Base-by-base conservation (phyloP, 2,797 vertebrate genomes). In the Spinibarbus caldwelli region DNA sequence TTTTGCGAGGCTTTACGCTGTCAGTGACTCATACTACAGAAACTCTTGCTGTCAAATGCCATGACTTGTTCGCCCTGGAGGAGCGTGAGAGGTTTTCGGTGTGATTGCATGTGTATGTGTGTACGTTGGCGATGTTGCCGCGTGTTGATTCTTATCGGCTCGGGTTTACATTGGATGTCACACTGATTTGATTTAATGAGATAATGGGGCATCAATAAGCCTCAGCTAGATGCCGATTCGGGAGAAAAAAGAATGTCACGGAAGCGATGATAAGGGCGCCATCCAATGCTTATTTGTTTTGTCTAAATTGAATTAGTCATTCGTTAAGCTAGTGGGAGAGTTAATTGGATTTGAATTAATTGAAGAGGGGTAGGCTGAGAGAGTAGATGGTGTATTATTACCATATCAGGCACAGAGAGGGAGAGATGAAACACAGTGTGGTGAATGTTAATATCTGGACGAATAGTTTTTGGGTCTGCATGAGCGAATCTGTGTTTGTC, bases 271-370 rank as follows among this genome's bases (percentile, higher is more conserved):
- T 85, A 73, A 81, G 62, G 80, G 26, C 62, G 23, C 47, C 52
- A 83, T 87, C 72, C 47, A 41, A 70, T 77, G 83, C 79, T 59
- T 86, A 87, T 92, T 93, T 92, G 89, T 87, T 91, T 91, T 78
- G 77, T 90, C 87, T 82, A 47, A 70, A 91, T 88, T 90, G 64
- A 89, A 91, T 91, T 78, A 90, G 81, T 73, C 45, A 21, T 89
- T 86, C 47, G 81, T 90, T 90, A 77, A 80, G 71, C 83, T 71
- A 41, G 59, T 86, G 82, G 78, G 7, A 66, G 23, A 47, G 89
- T 84, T 93, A 91, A 94, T 92, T 92, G 86, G 89, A 92, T 93
- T 91, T 79, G 89, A 89, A 78, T 82, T 84, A 84, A 84, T 86
- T 86, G 6, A 78, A 78, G 64, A 71, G 29, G 80, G 80, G 31